Conservation (phyloP, 37 sponge, comb jelly and placozoan species). For the Beroe forskalii region DNA sequence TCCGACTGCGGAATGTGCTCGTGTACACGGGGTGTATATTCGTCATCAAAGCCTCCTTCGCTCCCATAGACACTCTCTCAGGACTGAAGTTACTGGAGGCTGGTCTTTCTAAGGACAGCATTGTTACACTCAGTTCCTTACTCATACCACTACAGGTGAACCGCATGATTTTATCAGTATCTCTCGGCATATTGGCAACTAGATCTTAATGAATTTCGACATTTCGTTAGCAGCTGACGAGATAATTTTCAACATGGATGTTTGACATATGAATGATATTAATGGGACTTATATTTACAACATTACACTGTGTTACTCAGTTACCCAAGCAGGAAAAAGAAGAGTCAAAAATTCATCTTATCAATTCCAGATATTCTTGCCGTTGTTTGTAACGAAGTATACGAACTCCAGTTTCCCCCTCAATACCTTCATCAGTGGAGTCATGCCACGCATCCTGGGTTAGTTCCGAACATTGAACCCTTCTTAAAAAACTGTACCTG, state of each 20-base stretch:
- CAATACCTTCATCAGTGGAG: neutral
- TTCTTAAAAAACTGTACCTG: neutral
- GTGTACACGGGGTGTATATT: conserved; percentile 53
- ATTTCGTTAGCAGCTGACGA: too few relatives aligned
- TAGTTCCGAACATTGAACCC: neutral
- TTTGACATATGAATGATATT: too few relatives aligned
- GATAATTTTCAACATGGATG: too few relatives aligned
- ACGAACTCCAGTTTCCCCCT: conserved; percentile 38
- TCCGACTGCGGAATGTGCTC: conserved; percentile 9
- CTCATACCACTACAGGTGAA: conserved; percentile 77
- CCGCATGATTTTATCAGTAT: too few relatives aligned
- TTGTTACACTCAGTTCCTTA: conserved; percentile 84
- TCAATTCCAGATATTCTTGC: conserved; percentile 72
- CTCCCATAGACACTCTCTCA: conserved; percentile 81
- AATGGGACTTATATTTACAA: too few relatives aligned
- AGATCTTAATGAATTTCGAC: too few relatives aligned
- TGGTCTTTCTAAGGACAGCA: conserved; percentile 83
- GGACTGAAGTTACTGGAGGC: conserved; percentile 91
- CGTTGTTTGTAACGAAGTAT: conserved; percentile 76
- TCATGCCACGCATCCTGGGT: neutral
- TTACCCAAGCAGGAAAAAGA: too few relatives aligned
- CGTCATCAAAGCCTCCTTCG: conserved; percentile 72
- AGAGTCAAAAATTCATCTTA: too few relatives aligned
- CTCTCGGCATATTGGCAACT: too few relatives aligned
- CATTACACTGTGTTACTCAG: neutral